Conservation (phyloP, 2,888 invertebrate genomes). For the Luperina testacea region DNA sequence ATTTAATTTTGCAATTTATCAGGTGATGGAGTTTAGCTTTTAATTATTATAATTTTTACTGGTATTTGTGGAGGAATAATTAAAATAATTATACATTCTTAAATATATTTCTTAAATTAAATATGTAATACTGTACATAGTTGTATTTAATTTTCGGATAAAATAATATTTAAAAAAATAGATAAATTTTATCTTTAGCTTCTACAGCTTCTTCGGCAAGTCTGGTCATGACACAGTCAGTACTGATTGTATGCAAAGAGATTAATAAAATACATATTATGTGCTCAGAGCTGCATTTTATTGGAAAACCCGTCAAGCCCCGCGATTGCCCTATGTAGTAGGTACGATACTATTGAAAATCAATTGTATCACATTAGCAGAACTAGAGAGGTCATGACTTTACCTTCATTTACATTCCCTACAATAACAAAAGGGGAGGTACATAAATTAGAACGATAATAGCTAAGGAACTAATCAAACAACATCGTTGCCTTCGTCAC, state of each 20-base stretch:
- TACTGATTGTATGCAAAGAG: background rate
- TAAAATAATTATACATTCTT: background rate
- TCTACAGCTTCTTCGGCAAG: background rate
- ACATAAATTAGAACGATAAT: background rate
- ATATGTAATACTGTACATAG: too few relatives aligned
- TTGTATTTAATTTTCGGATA: background rate
- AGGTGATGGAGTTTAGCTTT: conserved; percentile 5
- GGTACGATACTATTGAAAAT: too few relatives aligned
- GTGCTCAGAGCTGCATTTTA: background rate
- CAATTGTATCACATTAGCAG: too few relatives aligned
- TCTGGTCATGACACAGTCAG: background rate
- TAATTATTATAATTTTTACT: conserved; percentile 25
- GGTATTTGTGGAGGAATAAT: background rate
- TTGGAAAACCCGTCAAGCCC: background rate
- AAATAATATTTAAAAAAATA: background rate
- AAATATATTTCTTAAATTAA: background rate
- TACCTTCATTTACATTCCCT: background rate
- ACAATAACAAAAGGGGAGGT: background rate
- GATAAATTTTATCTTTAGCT: too few relatives aligned
- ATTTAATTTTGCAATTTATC: conserved; percentile 41
- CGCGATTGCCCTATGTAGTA: too few relatives aligned
- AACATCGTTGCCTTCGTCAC: too few relatives aligned
- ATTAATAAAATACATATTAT: background rate
- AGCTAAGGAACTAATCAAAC: background rate
- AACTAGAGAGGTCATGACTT: too few relatives aligned